A percentile compares a stretch with the other conserved stretches of the same genome.
phyloP scores from a whole-genome alignment of 2,888 invertebrate species.

The Rhabditophanes sp. region DNA sequence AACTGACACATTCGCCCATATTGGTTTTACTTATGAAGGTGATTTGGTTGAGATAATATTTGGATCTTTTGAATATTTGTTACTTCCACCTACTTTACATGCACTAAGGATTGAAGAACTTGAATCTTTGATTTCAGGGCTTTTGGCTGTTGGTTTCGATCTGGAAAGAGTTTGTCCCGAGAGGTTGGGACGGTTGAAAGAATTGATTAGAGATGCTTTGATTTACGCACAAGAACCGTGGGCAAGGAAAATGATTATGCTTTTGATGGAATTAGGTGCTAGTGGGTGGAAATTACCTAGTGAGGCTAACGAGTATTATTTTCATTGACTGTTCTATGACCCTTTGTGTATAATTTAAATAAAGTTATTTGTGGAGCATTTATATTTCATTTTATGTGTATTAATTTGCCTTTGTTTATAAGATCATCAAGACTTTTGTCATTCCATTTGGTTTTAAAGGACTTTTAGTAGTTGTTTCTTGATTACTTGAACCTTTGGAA shows the following conservation, averaged over 20 bases:
- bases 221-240: conserved; percentile 38
- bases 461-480: too few species aligned
- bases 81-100: conserved; percentile 31
- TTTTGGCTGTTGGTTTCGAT: conserved; percentile 39
- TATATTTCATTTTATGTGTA: too few species aligned
- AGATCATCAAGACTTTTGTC: too few species aligned
- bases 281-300: conserved; percentile 35
- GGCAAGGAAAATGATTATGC: conserved; percentile 43
- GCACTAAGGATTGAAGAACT: conserved; percentile 41
- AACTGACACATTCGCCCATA: conserved; percentile 33
- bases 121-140: conserved; percentile 34
- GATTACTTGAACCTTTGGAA: too few species aligned
- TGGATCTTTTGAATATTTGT: conserved; percentile 34
- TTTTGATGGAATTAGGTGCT: conserved; percentile 39
- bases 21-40: conserved; percentile 32
- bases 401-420: too few species aligned
- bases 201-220: conserved; percentile 37
- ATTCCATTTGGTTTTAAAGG: too few species aligned
- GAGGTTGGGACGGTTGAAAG: conserved; percentile 29
- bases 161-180: conserved; percentile 40
- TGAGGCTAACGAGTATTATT: conserved; percentile 43
- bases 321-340: too few species aligned
- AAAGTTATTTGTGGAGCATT: too few species aligned
- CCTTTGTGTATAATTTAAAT: too few species aligned
- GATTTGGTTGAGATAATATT: conserved; percentile 32